Percentiles rank a stretch among this genome's conserved stretches.
Conservation (phyloP, 2,888 invertebrate genomes). For the Cyrtodaria siliqua region DNA sequence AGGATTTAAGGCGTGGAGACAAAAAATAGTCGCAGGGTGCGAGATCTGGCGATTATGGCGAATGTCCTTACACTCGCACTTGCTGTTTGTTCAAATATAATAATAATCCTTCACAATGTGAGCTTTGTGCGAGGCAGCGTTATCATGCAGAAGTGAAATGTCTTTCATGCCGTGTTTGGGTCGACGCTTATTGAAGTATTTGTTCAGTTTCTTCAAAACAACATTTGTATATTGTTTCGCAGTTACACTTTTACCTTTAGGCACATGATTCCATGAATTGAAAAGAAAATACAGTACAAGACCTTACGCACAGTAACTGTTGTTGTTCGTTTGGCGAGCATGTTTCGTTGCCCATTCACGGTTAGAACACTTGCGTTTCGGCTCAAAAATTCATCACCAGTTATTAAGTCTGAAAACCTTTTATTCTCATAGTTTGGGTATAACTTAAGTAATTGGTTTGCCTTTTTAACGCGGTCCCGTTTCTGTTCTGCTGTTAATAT, state of each 20-base stretch:
- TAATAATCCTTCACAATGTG: neutral
- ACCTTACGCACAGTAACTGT: neutral
- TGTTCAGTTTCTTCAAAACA: conserved; percentile 6
- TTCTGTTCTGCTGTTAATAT: neutral
- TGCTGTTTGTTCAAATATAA: conserved; percentile 2
- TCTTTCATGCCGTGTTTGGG: neutral
- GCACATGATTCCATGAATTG: neutral
- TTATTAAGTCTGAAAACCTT: neutral
- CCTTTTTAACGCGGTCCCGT: neutral
- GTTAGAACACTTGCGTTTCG: conserved; percentile 4
- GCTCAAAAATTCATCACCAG: conserved; percentile 12
- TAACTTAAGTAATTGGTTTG: too few species aligned
- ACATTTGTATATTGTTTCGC: conserved; percentile 7
- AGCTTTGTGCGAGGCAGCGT: conserved; percentile 13
- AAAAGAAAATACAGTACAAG: neutral
- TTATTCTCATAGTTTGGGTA: too few species aligned
- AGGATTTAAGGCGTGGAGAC: neutral
- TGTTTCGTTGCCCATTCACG: conserved; percentile 6
- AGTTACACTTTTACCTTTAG: conserved; percentile 15
- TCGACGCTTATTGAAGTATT: conserved; percentile 12
- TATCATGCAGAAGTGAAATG: conserved; percentile 17
- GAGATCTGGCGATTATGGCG: neutral
- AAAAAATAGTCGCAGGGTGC: conserved; percentile 4
- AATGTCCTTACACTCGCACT: neutral
- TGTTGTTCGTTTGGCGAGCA: neutral